Conservation (phyloP, 2,888 invertebrate genomes). For the Drosophila seclusa region DNA sequence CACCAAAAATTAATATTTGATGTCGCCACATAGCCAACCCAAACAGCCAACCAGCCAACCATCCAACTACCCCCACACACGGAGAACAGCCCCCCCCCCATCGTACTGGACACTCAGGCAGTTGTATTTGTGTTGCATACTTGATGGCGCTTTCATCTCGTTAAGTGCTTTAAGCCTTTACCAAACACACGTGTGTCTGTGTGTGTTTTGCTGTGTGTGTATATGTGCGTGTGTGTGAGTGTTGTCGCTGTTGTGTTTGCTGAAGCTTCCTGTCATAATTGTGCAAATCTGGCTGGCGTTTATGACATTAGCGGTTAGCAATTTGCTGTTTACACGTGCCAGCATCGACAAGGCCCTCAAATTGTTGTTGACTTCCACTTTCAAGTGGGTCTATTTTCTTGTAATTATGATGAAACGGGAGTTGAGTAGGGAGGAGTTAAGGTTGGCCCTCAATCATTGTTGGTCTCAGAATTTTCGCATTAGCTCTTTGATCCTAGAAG, state of each 20-base stretch:
- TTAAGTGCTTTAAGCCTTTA: slow-evolving; percentile 78
- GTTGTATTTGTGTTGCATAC: slow-evolving; percentile 68
- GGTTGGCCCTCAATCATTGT: neutral
- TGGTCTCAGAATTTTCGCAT: neutral
- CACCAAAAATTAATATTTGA: slow-evolving; percentile 75
- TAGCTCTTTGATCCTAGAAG: neutral
- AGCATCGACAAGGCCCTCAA: neutral
- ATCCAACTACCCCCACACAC: neutral
- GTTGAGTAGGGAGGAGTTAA: neutral
- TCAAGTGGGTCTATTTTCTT: neutral
- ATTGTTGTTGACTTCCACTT: slow-evolving; percentile 17
- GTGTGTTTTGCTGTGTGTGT: neutral
- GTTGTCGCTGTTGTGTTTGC: neutral
- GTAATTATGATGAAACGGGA: neutral
- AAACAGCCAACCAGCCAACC: neutral
- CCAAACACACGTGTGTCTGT: neutral
- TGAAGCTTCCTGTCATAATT: slow-evolving; percentile 69
- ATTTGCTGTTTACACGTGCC: slow-evolving; percentile 44
- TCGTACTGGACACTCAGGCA: slow-evolving; percentile 18
- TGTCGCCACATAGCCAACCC: slow-evolving; percentile 21
- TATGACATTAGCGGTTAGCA: slow-evolving; percentile 66
- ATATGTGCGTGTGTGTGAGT: neutral
- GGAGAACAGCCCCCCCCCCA: too few species aligned
- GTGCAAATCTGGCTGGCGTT: slow-evolving; percentile 68
- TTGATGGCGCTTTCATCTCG: slow-evolving; percentile 75